These are phyloP conservation scores for Phaetusa simplex DNA, from an alignment of 2,113 vertebrate species.

Conservation along the genomic window DNA sequence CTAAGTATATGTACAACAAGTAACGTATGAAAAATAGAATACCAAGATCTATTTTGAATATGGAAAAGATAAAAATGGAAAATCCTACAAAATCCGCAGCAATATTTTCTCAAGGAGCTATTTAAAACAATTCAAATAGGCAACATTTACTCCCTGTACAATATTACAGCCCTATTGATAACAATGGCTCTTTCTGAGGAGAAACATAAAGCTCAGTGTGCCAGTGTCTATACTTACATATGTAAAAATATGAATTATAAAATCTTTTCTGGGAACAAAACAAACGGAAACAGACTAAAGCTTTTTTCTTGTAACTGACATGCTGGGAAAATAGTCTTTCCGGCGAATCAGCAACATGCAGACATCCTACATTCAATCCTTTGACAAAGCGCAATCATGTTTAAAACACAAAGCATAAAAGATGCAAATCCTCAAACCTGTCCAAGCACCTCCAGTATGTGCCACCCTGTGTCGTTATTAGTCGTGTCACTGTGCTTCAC, in stretches of 20 bases:
- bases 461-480: neutral
- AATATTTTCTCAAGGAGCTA: neutral
- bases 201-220: neutral
- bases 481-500: neutral
- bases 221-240: neutral
- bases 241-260: neutral
- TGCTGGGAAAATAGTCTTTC: neutral
- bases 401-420: neutral
- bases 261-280: neutral
- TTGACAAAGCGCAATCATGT: neutral
- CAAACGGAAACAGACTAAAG: neutral
- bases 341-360: neutral
- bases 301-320: neutral
- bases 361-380: neutral
- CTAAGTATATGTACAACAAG: neutral
- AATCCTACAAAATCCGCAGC: neutral
- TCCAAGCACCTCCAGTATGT: neutral
- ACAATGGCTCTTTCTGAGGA: neutral
- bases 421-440: neutral
- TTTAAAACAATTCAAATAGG: neutral
- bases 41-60: neutral
- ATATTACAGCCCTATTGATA: neutral
- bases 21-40: neutral
- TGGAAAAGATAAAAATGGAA: neutral
- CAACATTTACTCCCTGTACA: neutral